Base-by-base conservation (phyloP, 2,797 vertebrate genomes). In the Argentina silus region DNA sequence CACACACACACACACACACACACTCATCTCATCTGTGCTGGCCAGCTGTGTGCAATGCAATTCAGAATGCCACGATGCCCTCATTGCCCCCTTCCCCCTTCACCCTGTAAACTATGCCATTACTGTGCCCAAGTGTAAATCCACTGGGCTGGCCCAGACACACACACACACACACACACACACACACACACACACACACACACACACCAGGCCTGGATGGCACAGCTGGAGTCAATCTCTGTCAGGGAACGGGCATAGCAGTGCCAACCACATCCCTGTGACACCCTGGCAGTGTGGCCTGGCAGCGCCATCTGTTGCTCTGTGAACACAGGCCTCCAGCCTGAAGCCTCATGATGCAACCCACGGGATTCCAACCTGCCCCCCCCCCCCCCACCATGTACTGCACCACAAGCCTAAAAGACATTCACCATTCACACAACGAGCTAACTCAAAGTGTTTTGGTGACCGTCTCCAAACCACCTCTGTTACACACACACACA, bases 141-240 rank as follows among this genome's bases (percentile, higher is more conserved):
- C 42, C 19, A 44, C 56, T 64, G 61, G 61, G 36, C 61, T 64
- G 43, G 43, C 27, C 1, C 27, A 36, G 2, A 36, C 27, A 36
- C 27, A 36, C 27, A 36, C 4, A 36, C 27, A 36, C 27, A 36
- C 27, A 36, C 27, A 36, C 27, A 36, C 27, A 36, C 27, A 36
- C 27, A 36, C 27, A 36, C 27, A 36, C 27, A 36, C 27, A 36
- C 27, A 36, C 27, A 36, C 27, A 36, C 27, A 36, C 27, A 36
- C 27, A 36, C 8, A 10, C 19, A 2, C 45, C 14, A 48, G 61
- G 42, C 45, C 62, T 68, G 27, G 53, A 47, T 71, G 60, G 76
- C 82, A 86, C 80, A 87, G 76, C 83, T 85, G 83, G 76, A 81
- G 73, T 66, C 50, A 71, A 79, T 86, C 70, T 78, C 50, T 71